Percentiles rank a stretch among this genome's conserved stretches.
Conservation (phyloP, 1,140 invertebrate species). For the Tachypleus tridentatus region DNA sequence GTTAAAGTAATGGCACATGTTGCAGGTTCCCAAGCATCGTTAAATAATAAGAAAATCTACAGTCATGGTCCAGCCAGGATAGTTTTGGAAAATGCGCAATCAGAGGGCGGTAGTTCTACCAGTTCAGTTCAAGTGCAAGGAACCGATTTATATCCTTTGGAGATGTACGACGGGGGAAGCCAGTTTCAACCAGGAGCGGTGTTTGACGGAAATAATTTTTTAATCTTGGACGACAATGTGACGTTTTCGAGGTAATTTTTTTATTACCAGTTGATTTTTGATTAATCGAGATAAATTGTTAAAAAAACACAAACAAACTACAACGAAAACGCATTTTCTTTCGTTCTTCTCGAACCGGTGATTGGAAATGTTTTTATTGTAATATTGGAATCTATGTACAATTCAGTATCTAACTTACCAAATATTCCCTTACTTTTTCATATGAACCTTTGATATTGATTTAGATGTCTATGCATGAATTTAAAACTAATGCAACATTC, state of each 20-base stretch:
- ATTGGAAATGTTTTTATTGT: no score
- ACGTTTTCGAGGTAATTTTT: conserved; percentile 14
- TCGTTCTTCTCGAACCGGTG: no score
- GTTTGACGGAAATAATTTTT: conserved; percentile 15
- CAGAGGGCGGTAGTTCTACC: conserved; percentile 15
- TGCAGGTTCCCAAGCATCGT: conserved; percentile 18
- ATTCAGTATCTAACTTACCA: no score
- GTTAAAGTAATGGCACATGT: not conserved
- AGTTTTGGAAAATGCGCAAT: conserved; percentile 11
- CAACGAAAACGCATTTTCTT: no score
- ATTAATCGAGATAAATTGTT: no score
- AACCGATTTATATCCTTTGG: conserved; percentile 25
- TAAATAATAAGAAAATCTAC: conserved; percentile 14
- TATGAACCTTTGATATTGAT: no score
- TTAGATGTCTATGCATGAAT: no score
- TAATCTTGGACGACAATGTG: conserved; percentile 16
- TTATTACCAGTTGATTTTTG: no score
- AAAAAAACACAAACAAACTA: no score
- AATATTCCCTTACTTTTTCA: no score
- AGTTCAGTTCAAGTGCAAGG: conserved; percentile 24
- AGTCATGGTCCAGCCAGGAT: conserved; percentile 6
- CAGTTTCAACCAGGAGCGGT: conserved; percentile 16
- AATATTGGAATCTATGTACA: no score
- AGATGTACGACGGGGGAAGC: conserved; percentile 24
- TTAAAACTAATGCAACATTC: no score